These are phyloP conservation scores for Rhabdornis inornatus DNA, from an alignment of 2,113 vertebrate genomes.

Conservation along the genomic window DNA sequence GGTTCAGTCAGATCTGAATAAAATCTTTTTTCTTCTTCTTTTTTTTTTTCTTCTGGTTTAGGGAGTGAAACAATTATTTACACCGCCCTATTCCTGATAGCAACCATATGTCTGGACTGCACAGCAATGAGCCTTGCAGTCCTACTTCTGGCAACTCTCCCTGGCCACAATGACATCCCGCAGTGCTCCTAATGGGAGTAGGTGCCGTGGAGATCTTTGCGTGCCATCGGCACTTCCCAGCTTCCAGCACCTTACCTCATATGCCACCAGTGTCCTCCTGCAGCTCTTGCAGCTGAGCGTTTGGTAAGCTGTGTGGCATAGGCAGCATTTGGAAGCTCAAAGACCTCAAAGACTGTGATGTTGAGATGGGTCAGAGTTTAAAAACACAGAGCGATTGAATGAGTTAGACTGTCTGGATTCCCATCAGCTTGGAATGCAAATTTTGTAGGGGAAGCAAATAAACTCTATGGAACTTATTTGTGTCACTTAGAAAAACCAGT, in stretches of 20 bases:
- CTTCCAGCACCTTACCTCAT: neutral
- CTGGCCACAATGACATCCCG: conserved; percentile 10
- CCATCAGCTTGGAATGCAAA: neutral
- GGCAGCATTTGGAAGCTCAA: neutral
- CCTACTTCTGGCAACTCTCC: conserved; percentile 34
- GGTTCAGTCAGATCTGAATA: neutral
- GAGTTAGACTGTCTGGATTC: neutral
- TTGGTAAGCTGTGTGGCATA: neutral
- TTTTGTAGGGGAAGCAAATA: neutral
- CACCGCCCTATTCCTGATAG: conserved; percentile 30
- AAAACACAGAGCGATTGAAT: neutral
- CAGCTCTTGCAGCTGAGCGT: neutral
- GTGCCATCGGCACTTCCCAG: neutral
- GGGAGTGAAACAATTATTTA: conserved; percentile 46
- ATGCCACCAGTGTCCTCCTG: neutral
- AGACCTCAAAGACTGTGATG: neutral
- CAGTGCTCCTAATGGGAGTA: conserved; percentile 13
- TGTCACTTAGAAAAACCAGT: neutral
- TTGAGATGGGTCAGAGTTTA: neutral
- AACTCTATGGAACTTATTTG: neutral
- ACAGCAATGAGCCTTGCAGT: conserved; percentile 27
- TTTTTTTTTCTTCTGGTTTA: neutral
- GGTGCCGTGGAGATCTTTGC: neutral
- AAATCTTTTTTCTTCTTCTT: neutral
- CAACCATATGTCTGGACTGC: conserved; percentile 54